A percentile compares a stretch with the other conserved stretches of the same genome.
These are phyloP conservation scores for Anthonomus grandis DNA, from an alignment of 1,140 invertebrate species.

Conservation along the genomic window DNA sequence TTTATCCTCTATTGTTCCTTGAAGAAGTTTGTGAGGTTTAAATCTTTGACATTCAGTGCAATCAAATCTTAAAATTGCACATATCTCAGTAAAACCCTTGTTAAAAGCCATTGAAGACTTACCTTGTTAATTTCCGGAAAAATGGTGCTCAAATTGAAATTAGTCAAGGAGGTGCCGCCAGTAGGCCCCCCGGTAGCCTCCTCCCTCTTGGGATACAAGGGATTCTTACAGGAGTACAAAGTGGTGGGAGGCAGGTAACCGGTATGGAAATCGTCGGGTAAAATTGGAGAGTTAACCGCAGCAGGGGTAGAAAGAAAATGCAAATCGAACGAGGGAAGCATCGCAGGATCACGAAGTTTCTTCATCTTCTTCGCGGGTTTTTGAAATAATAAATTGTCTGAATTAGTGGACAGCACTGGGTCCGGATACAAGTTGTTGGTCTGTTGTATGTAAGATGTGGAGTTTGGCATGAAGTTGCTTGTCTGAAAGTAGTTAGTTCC, in stretches of 20 bases:
- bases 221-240: slow-evolving; percentile 43
- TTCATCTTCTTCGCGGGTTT: slow-evolving; percentile 31
- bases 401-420: too few species aligned
- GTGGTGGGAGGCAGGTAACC: slow-evolving; percentile 43
- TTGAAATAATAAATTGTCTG: too few species aligned
- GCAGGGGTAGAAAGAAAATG: slow-evolving; percentile 44
- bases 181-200: slow-evolving; percentile 29
- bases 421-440: too few species aligned
- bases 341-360: slow-evolving; percentile 29
- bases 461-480: too few species aligned
- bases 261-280: slow-evolving; percentile 46
- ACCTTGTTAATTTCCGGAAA: slow-evolving; percentile 70
- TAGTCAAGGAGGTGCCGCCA: slow-evolving; percentile 57
- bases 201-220: slow-evolving; percentile 39
- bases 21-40: too few species aligned
- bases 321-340: slow-evolving; percentile 42
- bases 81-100: too few species aligned
- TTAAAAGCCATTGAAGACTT: too few species aligned
- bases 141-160: slow-evolving; percentile 66
- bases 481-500: too few species aligned
- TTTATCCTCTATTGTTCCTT: too few species aligned
- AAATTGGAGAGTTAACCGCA: slow-evolving; percentile 46
- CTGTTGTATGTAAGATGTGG: too few species aligned
- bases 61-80: too few species aligned
- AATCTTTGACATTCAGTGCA: too few species aligned